phyloP scores from a whole-genome alignment of 2,797 vertebrate genomes.

The Triplophysa yarkandensis region DNA sequence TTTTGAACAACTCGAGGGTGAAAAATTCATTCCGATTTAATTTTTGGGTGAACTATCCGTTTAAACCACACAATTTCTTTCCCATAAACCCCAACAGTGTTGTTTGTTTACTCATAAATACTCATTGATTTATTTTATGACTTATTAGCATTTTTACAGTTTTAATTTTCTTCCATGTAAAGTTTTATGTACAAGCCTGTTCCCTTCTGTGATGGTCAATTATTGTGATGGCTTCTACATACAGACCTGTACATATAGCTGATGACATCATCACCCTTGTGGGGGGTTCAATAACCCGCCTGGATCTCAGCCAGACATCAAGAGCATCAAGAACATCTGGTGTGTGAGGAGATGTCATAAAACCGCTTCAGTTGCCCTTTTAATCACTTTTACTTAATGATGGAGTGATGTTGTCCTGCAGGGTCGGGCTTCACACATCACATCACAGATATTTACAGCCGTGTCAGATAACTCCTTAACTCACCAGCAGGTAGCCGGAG shows the following conservation, averaged over 20 bases:
- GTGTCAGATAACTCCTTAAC: conserved; percentile 45
- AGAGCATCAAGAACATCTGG: conserved; percentile 39
- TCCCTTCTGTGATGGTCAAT: neutral
- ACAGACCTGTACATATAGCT: neutral
- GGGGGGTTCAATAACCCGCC: conserved; percentile 37
- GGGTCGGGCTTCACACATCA: conserved; percentile 38
- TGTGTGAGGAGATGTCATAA: conserved; percentile 51
- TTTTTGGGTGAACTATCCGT: no score
- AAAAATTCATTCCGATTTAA: no score
- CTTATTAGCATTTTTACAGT: neutral
- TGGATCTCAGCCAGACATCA: conserved; percentile 24
- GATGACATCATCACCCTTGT: conserved; percentile 1
- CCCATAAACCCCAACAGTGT: neutral
- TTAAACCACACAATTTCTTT: conserved; percentile 16
- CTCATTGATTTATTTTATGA: neutral
- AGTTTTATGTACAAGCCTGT: neutral
- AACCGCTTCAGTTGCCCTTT: conserved; percentile 52
- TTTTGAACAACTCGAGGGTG: no score
- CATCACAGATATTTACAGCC: conserved; percentile 17
- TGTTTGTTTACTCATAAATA: conserved; percentile 10
- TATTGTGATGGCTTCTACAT: neutral
- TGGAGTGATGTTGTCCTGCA: conserved; percentile 49
- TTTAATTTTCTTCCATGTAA: neutral
- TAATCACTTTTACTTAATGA: conserved; percentile 57
- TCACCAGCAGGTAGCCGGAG: conserved; percentile 46